Evolutionary conservation across 2,113 vertebrate species (phyloP), one percentile per base, ranked within the genome.

Genomic region (sheep (Ovis aries)): DNA sequence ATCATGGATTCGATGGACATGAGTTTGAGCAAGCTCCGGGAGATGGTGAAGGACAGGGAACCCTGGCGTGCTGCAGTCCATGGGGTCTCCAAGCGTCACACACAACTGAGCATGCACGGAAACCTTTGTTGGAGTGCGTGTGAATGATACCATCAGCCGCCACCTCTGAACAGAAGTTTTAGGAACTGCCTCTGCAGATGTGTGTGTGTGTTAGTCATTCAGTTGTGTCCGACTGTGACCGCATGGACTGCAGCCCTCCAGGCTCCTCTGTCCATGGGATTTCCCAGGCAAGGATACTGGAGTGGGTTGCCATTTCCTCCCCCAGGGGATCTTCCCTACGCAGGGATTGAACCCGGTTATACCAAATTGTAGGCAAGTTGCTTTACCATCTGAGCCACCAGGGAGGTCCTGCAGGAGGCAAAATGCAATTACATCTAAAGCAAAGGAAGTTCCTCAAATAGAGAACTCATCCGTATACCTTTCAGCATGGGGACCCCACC

Each of bases 391-490:
- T 40, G 21, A 74, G 67, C 19, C 21, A 3, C 15, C 15, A 43
- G 10, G 64, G 64, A 5, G 48, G 43, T 45, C 15, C 57, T 9
- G 2, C 33, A 15, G 33, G 45, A 19, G 15, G 21, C 52, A 31
- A 31, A 43, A 77, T 27, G 23, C 10, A 3, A 36, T 4, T 12
- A 27, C 9, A 9, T 14, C 14, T 62, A 43, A 95, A 60, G 50
- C 2, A 1, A 0, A 7, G 3, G 9, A 21, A 14, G 53, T 48
- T 33, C 7, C 52, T 48, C 27, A 25, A 1, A 43, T 43, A 6
- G 71, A 43, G 19, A 71, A 71, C n/a, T 36, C 9, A 36, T 3
- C 5, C 27, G 0, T 0, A 3, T 7, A 43, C 84, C 3, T 33
- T 31, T 45, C 9, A 15, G 6, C 43, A 9, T 1, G 2, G 17